Percentiles rank a stretch among this genome's conserved stretches.
These are phyloP conservation scores for Australoheros scitulus DNA, from an alignment of 2,113 vertebrate species.

Conservation along the genomic window DNA sequence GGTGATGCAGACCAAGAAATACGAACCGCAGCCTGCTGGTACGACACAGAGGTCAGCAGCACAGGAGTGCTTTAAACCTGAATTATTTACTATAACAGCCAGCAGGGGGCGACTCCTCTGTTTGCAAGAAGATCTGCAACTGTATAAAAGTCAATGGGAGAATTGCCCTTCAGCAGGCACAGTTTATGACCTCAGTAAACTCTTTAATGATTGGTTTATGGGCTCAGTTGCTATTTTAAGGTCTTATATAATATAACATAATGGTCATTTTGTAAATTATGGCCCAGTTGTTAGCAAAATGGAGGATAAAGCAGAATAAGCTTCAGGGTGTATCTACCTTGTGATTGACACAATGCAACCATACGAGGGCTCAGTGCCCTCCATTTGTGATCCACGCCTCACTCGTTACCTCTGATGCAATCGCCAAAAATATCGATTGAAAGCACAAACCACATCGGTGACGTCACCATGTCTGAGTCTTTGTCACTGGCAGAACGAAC, in stretches of 20 bases:
- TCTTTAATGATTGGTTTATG: neutral
- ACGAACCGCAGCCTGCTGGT: neutral
- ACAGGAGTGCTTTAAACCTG: neutral
- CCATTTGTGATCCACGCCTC: too few species aligned
- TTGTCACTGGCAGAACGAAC: too few species aligned
- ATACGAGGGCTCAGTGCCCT: too few species aligned
- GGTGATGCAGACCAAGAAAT: neutral
- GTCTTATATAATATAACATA: neutral
- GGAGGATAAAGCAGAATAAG: too few species aligned
- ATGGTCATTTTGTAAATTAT: neutral
- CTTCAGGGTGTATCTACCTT: too few species aligned
- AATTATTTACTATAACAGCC: neutral
- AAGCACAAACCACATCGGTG: too few species aligned
- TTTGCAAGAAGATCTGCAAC: too few species aligned
- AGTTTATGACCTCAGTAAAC: neutral
- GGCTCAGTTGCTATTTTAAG: accelerated
- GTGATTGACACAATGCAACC: too few species aligned
- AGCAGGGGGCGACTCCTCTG: neutral
- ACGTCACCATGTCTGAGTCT: too few species aligned
- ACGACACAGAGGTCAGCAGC: too few species aligned
- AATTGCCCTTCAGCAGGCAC: neutral
- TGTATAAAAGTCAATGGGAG: neutral
- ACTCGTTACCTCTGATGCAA: too few species aligned
- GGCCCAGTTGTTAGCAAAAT: accelerated
- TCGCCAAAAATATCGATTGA: too few species aligned